A percentile compares a stretch with the other conserved stretches of the same genome.
phyloP scores from a whole-genome alignment of 2,797 vertebrate genomes.

The Lutjanus argentimaculatus region DNA sequence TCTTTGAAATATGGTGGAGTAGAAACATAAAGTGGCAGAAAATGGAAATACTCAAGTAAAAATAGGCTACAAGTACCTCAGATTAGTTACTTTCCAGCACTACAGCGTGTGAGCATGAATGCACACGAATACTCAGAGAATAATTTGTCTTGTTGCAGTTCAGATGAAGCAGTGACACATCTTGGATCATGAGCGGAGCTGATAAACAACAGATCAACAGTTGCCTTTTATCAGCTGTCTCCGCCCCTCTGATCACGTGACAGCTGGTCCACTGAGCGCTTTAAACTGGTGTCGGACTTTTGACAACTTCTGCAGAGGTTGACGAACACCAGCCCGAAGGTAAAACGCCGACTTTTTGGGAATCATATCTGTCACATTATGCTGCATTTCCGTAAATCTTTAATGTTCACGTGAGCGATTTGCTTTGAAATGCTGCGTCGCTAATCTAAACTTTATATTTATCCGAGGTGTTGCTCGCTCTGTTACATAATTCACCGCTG shows the following conservation, averaged over 20 bases:
- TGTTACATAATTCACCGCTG: slow-evolving; percentile 19
- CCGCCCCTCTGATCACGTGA: slow-evolving; percentile 22
- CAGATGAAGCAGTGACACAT: too few relatives aligned
- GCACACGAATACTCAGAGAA: too few relatives aligned
- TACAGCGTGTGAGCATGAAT: too few relatives aligned
- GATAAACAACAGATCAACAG: too few relatives aligned
- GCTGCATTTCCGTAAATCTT: not conserved
- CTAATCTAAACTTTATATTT: not conserved
- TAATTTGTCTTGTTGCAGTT: too few relatives aligned
- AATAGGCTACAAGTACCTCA: too few relatives aligned
- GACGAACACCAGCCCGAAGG: not conserved
- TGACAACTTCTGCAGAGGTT: not conserved
- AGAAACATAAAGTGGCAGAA: too few relatives aligned
- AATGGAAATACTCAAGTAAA: too few relatives aligned
- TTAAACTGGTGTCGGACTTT: too few relatives aligned
- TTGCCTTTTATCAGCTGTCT: not conserved
- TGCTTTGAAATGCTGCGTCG: not conserved
- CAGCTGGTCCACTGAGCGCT: not conserved
- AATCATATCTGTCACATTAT: not conserved
- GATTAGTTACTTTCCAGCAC: too few relatives aligned
- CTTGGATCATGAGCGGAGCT: too few relatives aligned
- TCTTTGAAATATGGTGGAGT: too few relatives aligned
- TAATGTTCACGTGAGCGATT: not conserved
- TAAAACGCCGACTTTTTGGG: slow-evolving; percentile 24
- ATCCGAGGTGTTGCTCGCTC: not conserved